These are phyloP conservation scores for Brachypterus glaber DNA, from an alignment of 2,888 invertebrate genomes.

Conservation along the genomic window DNA sequence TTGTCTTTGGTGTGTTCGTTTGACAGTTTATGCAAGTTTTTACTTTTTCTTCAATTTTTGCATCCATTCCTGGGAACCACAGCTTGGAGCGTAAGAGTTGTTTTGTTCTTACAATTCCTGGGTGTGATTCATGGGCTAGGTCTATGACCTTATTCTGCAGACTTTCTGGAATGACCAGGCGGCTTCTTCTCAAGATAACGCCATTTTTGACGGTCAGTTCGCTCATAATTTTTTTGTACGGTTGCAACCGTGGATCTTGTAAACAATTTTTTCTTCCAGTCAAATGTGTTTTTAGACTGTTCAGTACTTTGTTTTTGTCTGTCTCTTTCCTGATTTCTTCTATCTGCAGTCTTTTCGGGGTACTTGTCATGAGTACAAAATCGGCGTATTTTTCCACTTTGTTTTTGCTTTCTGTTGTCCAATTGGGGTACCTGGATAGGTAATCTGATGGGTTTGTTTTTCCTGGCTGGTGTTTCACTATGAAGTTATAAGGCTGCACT, in stretches of 20 bases:
- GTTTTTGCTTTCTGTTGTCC: neutral
- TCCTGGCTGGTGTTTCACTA: conserved; percentile 4
- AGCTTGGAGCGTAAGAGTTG: conserved; percentile 16
- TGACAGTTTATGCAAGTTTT: conserved; percentile 8
- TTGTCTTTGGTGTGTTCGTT: neutral
- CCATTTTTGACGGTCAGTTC: conserved; percentile 8
- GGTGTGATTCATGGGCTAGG: conserved; percentile 17
- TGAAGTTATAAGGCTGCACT: conserved; percentile 8
- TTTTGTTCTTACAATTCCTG: conserved; percentile 15
- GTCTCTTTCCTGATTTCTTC: conserved; percentile 5
- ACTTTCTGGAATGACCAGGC: conserved; percentile 3
- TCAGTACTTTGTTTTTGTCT: conserved; percentile 1
- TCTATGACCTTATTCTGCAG: conserved; percentile 10
- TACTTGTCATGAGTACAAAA: conserved; percentile 1
- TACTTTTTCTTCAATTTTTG: conserved; percentile 1
- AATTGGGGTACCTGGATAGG: conserved; percentile 7
- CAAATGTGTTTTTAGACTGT: neutral
- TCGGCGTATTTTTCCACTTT: conserved; percentile 4
- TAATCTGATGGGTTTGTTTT: conserved; percentile 7
- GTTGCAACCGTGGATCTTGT: conserved; percentile 3
- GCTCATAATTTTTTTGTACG: conserved; percentile 5
- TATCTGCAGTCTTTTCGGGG: conserved; percentile 1
- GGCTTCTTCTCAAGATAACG: conserved; percentile 7
- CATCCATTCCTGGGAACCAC: conserved; percentile 16
- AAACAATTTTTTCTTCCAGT: neutral